Evolutionary conservation across 2,888 invertebrate species (phyloP).

Genomic region (Agrilus cyanescens): DNA sequence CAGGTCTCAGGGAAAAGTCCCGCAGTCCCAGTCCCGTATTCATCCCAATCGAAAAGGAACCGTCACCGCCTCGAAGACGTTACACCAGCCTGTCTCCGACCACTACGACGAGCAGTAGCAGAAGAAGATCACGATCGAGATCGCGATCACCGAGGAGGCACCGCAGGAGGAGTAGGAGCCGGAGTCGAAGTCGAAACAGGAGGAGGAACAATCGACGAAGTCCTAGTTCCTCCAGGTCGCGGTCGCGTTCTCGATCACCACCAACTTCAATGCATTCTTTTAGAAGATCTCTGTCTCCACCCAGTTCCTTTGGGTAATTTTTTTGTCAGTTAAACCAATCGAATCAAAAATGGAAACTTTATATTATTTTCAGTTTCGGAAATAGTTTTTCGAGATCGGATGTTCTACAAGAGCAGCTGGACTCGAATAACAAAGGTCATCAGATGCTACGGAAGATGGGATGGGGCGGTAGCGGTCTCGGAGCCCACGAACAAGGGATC

Average conservation of each 20-base stretch:
- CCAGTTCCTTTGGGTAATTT: no score
- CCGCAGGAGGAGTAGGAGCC: conserved; percentile 27
- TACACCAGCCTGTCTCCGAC: conserved; percentile 54
- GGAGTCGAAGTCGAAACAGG: conserved; percentile 35
- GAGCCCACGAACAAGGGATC: conserved; percentile 90
- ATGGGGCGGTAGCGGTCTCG: conserved; percentile 91
- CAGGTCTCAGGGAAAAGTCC: conserved; percentile 59
- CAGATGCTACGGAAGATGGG: conserved; percentile 97
- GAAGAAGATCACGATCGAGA: conserved; percentile 37
- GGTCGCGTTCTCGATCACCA: conserved; percentile 37
- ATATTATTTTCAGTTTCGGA: no score
- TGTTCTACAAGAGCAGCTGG: conserved; percentile 45
- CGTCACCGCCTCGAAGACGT: conserved; percentile 60
- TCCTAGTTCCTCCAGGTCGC: conserved; percentile 37
- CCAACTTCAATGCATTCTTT: conserved; percentile 21
- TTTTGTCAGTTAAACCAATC: no score
- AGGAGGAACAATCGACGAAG: conserved; percentile 23
- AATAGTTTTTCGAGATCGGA: conserved; percentile 3
- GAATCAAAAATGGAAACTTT: no score
- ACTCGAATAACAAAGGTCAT: conserved; percentile 91
- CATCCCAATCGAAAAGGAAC: conserved; percentile 59
- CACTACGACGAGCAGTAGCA: conserved; percentile 22
- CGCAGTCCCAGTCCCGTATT: conserved; percentile 67
- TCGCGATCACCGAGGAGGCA: conserved; percentile 32
- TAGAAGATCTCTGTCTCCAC: conserved; percentile 25